A percentile compares a stretch with the other conserved stretches of the same genome.
Evolutionary conservation across 2,797 vertebrate species (phyloP).

Genomic region (Eurystomus glaucurus): DNA sequence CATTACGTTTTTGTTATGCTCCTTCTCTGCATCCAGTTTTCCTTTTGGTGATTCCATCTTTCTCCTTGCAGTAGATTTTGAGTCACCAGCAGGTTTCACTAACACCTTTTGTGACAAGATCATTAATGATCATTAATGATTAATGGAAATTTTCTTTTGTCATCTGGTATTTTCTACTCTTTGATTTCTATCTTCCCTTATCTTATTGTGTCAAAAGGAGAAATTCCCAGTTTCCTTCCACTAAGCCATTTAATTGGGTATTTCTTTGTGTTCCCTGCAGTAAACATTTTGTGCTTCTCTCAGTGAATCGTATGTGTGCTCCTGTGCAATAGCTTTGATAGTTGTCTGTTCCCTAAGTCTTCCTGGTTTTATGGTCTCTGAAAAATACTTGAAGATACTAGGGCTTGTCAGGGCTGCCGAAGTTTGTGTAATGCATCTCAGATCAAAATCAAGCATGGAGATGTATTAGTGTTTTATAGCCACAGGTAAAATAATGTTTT

Average conservation of each 20-base stretch:
- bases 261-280: not conserved
- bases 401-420: not conserved
- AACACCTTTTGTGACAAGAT: not conserved
- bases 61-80: not conserved
- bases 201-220: not conserved
- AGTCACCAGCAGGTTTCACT: not conserved
- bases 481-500: not conserved
- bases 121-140: not conserved
- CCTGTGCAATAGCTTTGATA: not conserved
- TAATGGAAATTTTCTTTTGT: not conserved
- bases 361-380: not conserved
- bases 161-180: not conserved
- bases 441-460: not conserved
- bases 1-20: not conserved
- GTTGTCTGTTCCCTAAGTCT: not conserved
- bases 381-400: not conserved
- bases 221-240: not conserved
- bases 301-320: not conserved
- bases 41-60: not conserved
- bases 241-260: not conserved
- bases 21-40: not conserved
- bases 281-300: not conserved
- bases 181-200: not conserved
- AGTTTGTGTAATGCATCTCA: not conserved
- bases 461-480: not conserved